Base-by-base conservation (phyloP, 2,888 invertebrate species). In the Drosophila pullipes region DNA sequence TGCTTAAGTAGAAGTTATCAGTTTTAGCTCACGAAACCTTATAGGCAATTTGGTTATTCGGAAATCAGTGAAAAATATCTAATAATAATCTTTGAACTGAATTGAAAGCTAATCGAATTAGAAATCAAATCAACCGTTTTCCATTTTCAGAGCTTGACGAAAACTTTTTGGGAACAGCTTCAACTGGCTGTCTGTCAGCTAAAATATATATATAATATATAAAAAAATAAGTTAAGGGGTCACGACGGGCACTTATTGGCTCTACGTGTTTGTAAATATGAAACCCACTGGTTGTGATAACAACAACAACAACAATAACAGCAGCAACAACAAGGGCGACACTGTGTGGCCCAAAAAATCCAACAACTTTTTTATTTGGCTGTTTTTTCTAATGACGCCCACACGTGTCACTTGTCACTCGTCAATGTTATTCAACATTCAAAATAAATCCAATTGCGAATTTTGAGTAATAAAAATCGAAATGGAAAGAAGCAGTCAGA, bases 361-460 rank as follows among this genome's bases (percentile, higher is more conserved):
- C n/a, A 30, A 6, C n/a, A 11, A 52, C 3, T 16, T 44, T 57
- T 25, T 54, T 31, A 30, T 28, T 54, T 4, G 25, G 25, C 2
- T 63, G 54, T n/a, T 28, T 31, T 49, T 52, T 30, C 50, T 49
- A 30, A 30, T 55, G 72, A 74, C 85, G 75, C 89, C 89, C 87
- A 86, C 87, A 85, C 87, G 85, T 85, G 75, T 83, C 84, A 70
- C 37, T 70, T 72, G 68, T 62, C 84, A 70, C 37, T 70, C 70
- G 68, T 62, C 74, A 69, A 61, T 82, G 89, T 85, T 85, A 85
- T 83, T 81, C 87, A 85, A 85, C 73, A 78, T 66, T 63, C 74
- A 74, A 58, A 41, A 41, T 41, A 16, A 7, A 76, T 59, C 74
- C 62, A 68, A 73, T 89, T 60, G 85, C 84, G 41, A 89, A 89